Evolutionary conservation across 2,888 invertebrate genomes (phyloP).

Genomic region (Pachliopta kotzebuea): DNA sequence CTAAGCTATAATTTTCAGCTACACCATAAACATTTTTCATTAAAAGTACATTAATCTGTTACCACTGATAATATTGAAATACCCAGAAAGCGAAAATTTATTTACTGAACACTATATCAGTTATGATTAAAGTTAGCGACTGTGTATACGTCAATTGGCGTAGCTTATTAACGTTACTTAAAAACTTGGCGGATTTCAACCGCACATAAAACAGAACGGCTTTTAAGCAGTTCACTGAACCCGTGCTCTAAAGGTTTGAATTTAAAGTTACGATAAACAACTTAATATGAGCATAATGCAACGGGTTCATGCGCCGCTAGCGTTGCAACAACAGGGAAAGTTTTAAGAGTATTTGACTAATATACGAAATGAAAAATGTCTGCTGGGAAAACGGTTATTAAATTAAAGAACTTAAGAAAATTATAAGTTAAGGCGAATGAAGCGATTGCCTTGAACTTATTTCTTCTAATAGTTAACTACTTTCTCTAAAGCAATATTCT

Average conservation of each 20-base stretch:
- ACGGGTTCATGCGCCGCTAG: slow-evolving; percentile 38
- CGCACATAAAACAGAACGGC: slow-evolving; percentile 22
- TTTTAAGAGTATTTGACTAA: slow-evolving; percentile 48
- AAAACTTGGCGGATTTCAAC: neutral
- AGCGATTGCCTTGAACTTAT: neutral
- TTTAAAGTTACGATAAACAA: slow-evolving; percentile 51
- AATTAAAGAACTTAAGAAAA: slow-evolving; percentile 11
- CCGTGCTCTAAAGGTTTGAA: slow-evolving; percentile 50
- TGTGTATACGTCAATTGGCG: neutral
- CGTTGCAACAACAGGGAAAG: slow-evolving; percentile 36
- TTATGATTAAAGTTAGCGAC: too few relatives aligned
- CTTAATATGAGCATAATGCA: slow-evolving; percentile 46
- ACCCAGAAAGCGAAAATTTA: too few relatives aligned
- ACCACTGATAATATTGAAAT: too few relatives aligned
- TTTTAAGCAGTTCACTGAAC: slow-evolving; percentile 41
- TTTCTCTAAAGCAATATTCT: neutral
- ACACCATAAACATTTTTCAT: too few relatives aligned
- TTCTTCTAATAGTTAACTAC: slow-evolving; percentile 3
- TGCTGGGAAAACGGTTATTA: slow-evolving; percentile 32
- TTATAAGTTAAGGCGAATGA: neutral
- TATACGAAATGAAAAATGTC: slow-evolving; percentile 50
- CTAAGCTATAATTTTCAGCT: too few relatives aligned
- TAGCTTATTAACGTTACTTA: slow-evolving; percentile 1
- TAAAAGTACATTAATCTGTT: too few relatives aligned
- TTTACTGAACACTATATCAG: too few relatives aligned